Percentiles rank a stretch among this genome's conserved stretches.
Conservation (phyloP, 2,888 invertebrate species). For the Gibbula magus region DNA sequence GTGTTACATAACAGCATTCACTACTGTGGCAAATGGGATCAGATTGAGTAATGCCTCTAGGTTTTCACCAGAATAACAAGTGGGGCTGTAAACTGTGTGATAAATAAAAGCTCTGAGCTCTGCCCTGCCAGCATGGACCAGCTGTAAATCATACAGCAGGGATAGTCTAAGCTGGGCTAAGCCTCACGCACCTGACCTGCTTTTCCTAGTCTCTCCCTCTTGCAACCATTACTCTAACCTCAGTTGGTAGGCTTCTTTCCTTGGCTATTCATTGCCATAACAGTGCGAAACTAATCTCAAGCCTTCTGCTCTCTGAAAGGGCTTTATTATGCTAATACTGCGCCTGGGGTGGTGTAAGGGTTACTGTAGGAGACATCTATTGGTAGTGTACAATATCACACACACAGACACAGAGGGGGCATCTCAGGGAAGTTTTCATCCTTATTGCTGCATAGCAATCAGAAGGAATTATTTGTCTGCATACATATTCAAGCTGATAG, state of each 20-base stretch:
- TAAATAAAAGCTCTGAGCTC: neutral
- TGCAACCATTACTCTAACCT: neutral
- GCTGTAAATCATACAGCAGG: constrained; percentile 13
- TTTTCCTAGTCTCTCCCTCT: neutral
- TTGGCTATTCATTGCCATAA: constrained; percentile 22
- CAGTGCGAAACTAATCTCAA: constrained; percentile 20
- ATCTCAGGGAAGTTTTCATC: neutral
- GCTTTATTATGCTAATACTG: constrained; percentile 23
- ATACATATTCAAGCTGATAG: too few relatives aligned
- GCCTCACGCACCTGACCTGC: constrained; percentile 15
- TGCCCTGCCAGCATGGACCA: constrained; percentile 9
- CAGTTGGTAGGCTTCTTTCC: neutral
- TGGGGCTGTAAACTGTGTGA: constrained; percentile 1
- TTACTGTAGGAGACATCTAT: neutral
- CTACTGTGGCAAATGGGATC: neutral
- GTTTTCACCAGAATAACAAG: constrained; percentile 7
- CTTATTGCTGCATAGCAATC: too few relatives aligned
- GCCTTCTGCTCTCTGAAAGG: constrained; percentile 22
- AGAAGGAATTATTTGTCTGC: too few relatives aligned
- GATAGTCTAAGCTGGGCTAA: constrained; percentile 12
- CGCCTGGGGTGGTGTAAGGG: neutral
- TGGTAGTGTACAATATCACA: neutral
- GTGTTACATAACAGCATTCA: constrained; percentile 7
- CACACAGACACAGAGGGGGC: neutral
- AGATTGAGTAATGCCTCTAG: constrained; percentile 11